Evolutionary conservation across 2,113 vertebrate species (phyloP).

Genomic region (Syngnathoides biaculeatus): DNA sequence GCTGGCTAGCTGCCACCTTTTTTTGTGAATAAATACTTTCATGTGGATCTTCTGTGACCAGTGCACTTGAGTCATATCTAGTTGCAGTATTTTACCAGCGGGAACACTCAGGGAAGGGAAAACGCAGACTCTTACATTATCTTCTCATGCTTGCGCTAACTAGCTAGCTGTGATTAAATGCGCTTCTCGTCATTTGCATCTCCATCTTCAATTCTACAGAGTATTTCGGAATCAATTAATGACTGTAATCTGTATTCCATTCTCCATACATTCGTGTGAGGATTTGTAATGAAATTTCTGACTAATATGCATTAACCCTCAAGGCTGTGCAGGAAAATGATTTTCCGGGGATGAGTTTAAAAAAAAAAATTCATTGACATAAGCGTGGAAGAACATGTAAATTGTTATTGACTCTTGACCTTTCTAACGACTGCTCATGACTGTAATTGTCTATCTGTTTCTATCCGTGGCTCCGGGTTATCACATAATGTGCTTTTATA

Average conservation of each 20-base stretch:
- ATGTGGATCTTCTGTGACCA: neutral
- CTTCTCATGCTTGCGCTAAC: neutral
- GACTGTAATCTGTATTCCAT: constrained; percentile 22
- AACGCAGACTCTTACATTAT: neutral
- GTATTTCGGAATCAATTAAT: constrained; percentile 27
- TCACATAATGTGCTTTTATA: constrained; percentile 61
- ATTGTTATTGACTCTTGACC: constrained; percentile 68
- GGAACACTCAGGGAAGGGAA: neutral
- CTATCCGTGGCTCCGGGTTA: constrained; percentile 61
- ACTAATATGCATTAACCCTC: constrained; percentile 63
- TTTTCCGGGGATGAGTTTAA: constrained; percentile 43
- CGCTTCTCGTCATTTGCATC: neutral
- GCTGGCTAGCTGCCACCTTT: too few species aligned
- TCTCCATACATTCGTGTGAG: constrained; percentile 33
- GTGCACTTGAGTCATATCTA: neutral
- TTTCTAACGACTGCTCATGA: constrained; percentile 54
- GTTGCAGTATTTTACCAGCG: neutral
- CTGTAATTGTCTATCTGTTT: constrained; percentile 60
- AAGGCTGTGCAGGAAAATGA: constrained; percentile 63
- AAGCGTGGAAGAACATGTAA: constrained; percentile 65
- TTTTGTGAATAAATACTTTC: too few species aligned
- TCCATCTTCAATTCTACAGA: constrained; percentile 7
- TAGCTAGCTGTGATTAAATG: neutral
- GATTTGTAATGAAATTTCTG: constrained; percentile 43
- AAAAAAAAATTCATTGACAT: constrained; percentile 38